These are phyloP conservation scores for Zhengitettix transpicula DNA, from an alignment of 2,888 invertebrate species.

Conservation along the genomic window DNA sequence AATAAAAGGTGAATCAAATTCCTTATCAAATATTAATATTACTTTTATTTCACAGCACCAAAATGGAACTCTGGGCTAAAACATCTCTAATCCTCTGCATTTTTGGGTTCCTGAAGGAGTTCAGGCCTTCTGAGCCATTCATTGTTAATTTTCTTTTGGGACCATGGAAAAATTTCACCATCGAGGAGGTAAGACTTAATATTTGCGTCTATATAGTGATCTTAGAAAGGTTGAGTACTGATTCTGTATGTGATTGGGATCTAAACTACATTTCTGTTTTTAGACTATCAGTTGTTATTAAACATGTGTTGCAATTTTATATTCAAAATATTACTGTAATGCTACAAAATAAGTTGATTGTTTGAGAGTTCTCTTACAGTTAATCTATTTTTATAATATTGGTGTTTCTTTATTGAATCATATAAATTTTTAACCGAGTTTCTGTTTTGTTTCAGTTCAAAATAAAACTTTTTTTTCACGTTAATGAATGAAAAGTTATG, in stretches of 20 bases:
- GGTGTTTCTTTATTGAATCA: too few relatives aligned
- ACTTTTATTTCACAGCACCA: neutral
- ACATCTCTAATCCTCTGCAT: constrained; percentile 55
- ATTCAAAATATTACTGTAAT: neutral
- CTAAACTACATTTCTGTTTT: neutral
- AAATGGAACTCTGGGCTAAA: constrained; percentile 39
- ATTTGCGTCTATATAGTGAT: neutral
- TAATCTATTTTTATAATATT: too few relatives aligned
- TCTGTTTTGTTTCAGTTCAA: too few relatives aligned
- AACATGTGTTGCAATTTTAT: neutral
- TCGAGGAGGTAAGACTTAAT: constrained; percentile 29
- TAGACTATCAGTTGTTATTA: too few relatives aligned
- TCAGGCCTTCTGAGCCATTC: constrained; percentile 76
- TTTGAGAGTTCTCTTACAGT: too few relatives aligned
- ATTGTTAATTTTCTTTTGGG: constrained; percentile 61
- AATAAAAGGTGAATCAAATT: too few relatives aligned
- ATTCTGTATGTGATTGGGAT: neutral
- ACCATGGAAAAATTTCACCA: constrained; percentile 58
- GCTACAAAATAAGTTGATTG: too few relatives aligned
- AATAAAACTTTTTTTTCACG: too few relatives aligned
- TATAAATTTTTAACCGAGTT: too few relatives aligned
- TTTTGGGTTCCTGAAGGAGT: constrained; percentile 69
- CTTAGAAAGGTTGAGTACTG: too few relatives aligned
- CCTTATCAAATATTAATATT: too few relatives aligned
- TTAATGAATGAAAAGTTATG: too few relatives aligned